Evolutionary conservation across 2,113 vertebrate genomes (phyloP), one percentile per base, ranked within the genome.

Genomic region (Nyctereutes procyonoides): DNA sequence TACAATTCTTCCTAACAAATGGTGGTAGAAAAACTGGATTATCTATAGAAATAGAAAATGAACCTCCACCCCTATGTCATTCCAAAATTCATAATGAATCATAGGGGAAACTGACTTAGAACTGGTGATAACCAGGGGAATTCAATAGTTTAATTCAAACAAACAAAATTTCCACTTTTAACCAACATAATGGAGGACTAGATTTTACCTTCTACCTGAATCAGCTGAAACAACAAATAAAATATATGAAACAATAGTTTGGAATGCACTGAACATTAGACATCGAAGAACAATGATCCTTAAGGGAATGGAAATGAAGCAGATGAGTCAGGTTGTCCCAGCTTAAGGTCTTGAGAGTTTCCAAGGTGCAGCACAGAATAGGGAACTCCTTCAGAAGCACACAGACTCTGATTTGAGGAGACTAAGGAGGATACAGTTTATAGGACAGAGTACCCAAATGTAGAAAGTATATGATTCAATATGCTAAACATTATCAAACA

Each of bases 31-130:
- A 8, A 95, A 80, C 19, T 60, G 5, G 11, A 8, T 53, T 71
- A 56, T 69, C n/a, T 76, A 63, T 60, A 17, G 19, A 63, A 56
- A 92, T 74, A 76, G 17, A 94, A 94, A 97, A 77, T 51, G 13
- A 90, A 81, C 32, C 22, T 53, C 43, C 84, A 88, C 51, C 13
- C 17, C 53, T 96, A 77, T 22, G 53, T 80, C 53, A 85, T 69
- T 84, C 56, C 53, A 80, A 83, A 77, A 60, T 55, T 80, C 10
- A 63, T 81, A 81, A 43, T 87, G 22, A 19, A 20, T 43, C 51
- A 60, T 15, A 67, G 3, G 87, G 58, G 24, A 63, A 84, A n/a
- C 58, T 96, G 65, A 88, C 51, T 91, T 30, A 93, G 20, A 92
- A 60, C 22, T 53, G 55, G 7, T 65, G 20, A 26, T 76, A 93